Base-by-base conservation (phyloP, 2,888 invertebrate genomes). In the Hesperia comma region DNA sequence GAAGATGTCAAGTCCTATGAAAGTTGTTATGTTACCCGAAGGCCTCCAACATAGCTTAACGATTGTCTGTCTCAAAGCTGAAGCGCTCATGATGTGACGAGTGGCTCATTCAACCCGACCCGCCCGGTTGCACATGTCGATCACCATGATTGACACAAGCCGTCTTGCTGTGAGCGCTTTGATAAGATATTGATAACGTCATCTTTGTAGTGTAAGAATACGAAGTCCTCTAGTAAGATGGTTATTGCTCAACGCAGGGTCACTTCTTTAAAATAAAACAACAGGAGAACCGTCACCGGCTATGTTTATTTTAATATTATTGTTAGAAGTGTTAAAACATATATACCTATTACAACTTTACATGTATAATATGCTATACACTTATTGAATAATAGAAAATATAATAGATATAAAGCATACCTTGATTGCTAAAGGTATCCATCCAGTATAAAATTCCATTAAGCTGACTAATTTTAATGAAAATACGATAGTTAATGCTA, bases 21-120 rank as follows among this genome's bases (percentile, higher is more conserved):
- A 41, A 41, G 41, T 41, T 41, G 41, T 41, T 41, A n/a, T 41
- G 41, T 12, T 41, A 41, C 41, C n/a, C n/a, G 41, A 41, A 41
- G 41, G 41, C n/a, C 41, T 41, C 12, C 41, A 41, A n/a, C 41
- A 41, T 41, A 41, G 41, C 12, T 41, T 14, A n/a, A 41, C 41
- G 41, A 41, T 41, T n/a, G 6, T 41, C n/a, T 41, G 5, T 3
- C 10, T 37, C 12, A 10, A 37, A 37, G 12, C 12, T n/a, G 41
- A 41, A 41, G n/a, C 41, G n/a, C 14, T 41, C 14, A 3, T n/a
- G 41, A n/a, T n/a, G 41, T 6, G 10, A 41, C 41, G 41, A 14
- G 41, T 37, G 10, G 10, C 37, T 10, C 37, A 37, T 41, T 41
- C 41, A 41, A 41, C 41, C n/a, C 41, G 5, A 5, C n/a, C 41